phyloP scores from a whole-genome alignment of 2,797 vertebrate species.

The Characodon lateralis region DNA sequence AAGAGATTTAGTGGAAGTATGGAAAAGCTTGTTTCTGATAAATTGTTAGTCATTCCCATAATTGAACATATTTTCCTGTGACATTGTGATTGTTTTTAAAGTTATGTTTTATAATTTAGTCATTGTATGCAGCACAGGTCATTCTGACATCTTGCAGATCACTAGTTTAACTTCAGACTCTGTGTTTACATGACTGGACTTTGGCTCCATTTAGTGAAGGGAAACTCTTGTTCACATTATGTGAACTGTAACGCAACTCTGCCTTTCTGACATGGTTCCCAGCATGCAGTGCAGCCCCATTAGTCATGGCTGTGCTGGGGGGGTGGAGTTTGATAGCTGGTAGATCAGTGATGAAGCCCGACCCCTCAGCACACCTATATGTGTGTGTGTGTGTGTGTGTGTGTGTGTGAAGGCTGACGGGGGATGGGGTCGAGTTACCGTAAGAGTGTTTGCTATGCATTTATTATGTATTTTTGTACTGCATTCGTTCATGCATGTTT shows the following conservation, averaged over 20 bases:
- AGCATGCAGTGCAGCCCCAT: conserved; percentile 61
- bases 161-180: background rate
- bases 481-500: conserved; percentile 15
- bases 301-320: conserved; percentile 67
- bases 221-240: conserved; percentile 27
- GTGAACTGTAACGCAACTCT: conserved; percentile 28
- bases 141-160: background rate
- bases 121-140: background rate
- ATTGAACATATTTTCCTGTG: no score
- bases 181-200: background rate
- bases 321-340: conserved; percentile 71
- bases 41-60: background rate
- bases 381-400: conserved; percentile 30
- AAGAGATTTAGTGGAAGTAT: no score
- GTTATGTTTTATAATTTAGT: background rate
- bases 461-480: conserved; percentile 34
- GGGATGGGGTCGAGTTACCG: background rate
- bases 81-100: no score
- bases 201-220: conserved; percentile 1
- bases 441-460: conserved; percentile 20
- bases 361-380: conserved; percentile 24
- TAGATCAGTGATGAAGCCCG: conserved; percentile 41
- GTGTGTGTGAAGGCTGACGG: conserved; percentile 9
- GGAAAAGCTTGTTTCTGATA: background rate
- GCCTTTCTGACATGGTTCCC: conserved; percentile 45